phyloP scores from a whole-genome alignment of 2,888 invertebrate species.

The Parnassius apollo region DNA sequence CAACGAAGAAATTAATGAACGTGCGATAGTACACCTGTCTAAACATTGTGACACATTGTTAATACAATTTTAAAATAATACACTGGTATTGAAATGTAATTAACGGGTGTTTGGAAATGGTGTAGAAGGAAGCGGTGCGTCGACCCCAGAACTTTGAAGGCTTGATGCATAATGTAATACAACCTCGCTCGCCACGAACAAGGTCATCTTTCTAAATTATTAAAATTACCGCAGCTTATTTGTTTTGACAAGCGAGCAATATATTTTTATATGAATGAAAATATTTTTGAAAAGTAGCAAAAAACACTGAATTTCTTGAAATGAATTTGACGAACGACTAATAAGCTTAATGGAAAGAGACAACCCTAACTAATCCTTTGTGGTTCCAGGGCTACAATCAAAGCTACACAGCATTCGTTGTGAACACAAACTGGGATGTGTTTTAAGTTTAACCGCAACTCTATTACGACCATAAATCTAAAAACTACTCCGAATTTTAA shows the following conservation, averaged over 20 bases:
- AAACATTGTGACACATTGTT: slow-evolving; percentile 11
- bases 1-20: neutral
- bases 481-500: no score
- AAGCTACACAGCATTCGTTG: no score
- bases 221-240: slow-evolving; percentile 8
- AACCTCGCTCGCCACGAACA: slow-evolving; percentile 11
- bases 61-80: slow-evolving; percentile 5
- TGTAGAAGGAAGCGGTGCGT: slow-evolving; percentile 16
- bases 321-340: no score
- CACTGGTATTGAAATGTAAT: slow-evolving; percentile 14
- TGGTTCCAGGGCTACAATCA: no score
- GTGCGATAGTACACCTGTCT: slow-evolving; percentile 13
- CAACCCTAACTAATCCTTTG: no score
- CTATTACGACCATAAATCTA: no score
- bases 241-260: slow-evolving; percentile 1
- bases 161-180: slow-evolving; percentile 12
- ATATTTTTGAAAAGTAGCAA: no score
- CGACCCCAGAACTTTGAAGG: slow-evolving; percentile 20
- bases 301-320: no score
- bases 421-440: no score
- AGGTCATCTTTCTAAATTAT: slow-evolving; percentile 15
- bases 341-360: no score
- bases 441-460: no score
- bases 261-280: no score
- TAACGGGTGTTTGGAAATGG: slow-evolving; percentile 10